phyloP scores from a whole-genome alignment of 1,140 invertebrate species.

The Cryptotermes secundus region DNA sequence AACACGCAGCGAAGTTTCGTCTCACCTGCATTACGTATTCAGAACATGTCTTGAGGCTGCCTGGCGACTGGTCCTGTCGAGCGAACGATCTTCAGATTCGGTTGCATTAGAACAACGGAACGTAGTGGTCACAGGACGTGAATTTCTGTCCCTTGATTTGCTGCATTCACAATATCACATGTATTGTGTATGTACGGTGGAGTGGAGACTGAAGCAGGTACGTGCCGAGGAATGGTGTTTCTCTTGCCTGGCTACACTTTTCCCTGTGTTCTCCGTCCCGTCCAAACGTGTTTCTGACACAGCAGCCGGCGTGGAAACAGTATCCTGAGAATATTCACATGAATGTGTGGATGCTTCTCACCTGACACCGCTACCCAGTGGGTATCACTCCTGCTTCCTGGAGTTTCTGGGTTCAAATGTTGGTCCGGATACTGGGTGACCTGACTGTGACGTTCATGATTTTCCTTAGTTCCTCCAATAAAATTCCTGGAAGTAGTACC shows the following conservation, averaged over 20 bases:
- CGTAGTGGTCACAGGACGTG: background rate
- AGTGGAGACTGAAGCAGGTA: background rate
- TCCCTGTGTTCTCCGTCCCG: background rate
- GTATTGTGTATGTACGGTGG: background rate
- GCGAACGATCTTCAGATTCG: background rate
- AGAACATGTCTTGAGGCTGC: background rate
- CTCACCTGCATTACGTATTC: slow-evolving; percentile 1
- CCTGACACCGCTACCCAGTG: background rate
- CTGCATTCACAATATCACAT: slow-evolving; percentile 3
- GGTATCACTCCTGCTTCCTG: no score
- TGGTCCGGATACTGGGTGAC: no score
- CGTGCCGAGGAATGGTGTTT: background rate
- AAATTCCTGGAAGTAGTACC: no score
- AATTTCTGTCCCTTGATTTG: slow-evolving; percentile 7
- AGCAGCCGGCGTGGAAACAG: background rate
- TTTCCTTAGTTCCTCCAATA: no score
- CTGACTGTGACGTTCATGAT: no score
- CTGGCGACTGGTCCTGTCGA: background rate
- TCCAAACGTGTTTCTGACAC: background rate
- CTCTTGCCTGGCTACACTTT: background rate
- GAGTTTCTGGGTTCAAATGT: no score
- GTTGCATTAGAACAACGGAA: background rate
- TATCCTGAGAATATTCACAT: background rate
- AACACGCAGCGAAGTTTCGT: background rate
- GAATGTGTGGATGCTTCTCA: background rate